These are phyloP conservation scores for Cyrtodaria siliqua DNA, from an alignment of 2,888 invertebrate species.

Conservation along the genomic window DNA sequence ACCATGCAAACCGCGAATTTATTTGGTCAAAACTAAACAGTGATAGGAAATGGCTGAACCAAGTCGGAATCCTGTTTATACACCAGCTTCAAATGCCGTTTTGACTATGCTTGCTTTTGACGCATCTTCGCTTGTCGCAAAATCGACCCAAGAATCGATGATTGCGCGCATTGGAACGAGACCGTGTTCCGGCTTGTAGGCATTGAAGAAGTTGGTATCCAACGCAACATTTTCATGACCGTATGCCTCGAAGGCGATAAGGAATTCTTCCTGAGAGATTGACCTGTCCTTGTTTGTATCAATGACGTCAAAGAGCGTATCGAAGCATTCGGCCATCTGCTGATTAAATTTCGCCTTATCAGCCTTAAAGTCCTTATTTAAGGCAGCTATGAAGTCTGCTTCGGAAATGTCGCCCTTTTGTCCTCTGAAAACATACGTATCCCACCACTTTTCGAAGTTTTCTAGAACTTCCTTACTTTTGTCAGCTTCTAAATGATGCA, in stretches of 20 bases:
- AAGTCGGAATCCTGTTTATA: slow-evolving; percentile 35
- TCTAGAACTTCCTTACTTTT: slow-evolving; percentile 58
- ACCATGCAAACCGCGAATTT: too few species aligned
- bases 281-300: too few species aligned
- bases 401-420: slow-evolving; percentile 56
- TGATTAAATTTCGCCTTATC: slow-evolving; percentile 60
- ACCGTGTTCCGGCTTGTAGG: slow-evolving; percentile 57
- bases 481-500: slow-evolving; percentile 62
- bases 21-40: too few species aligned
- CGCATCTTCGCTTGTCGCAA: too few species aligned
- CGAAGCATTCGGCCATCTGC: slow-evolving; percentile 64
- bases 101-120: slow-evolving; percentile 61
- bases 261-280: slow-evolving; percentile 69
- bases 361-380: slow-evolving; percentile 37
- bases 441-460: slow-evolving; percentile 69
- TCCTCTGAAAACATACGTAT: slow-evolving; percentile 63
- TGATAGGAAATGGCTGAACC: too few species aligned
- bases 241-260: slow-evolving; percentile 70
- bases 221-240: slow-evolving; percentile 70
- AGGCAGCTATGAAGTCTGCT: slow-evolving; percentile 46
- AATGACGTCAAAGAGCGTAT: too few species aligned
- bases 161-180: slow-evolving; percentile 64
- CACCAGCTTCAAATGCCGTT: slow-evolving; percentile 63
- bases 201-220: slow-evolving; percentile 65
- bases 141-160: slow-evolving; percentile 67